Percentiles rank a stretch among this genome's conserved stretches.
phyloP scores from a whole-genome alignment of 2,113 vertebrate genomes.

The Oncorhynchus kisutch region DNA sequence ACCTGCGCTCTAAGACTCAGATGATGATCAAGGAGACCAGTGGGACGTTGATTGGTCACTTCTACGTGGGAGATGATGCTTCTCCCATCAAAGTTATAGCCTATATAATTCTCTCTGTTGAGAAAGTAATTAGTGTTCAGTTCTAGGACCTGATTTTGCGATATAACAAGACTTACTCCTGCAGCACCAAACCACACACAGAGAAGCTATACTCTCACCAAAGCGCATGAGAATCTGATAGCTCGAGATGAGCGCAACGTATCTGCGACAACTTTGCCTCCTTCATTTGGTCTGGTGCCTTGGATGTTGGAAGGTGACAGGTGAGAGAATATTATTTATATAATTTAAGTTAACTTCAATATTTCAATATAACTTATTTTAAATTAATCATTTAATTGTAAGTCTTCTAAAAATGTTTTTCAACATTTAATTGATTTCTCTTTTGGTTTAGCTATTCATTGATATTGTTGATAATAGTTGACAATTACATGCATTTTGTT shows the following conservation, averaged over 20 bases:
- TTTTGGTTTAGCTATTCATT: neutral
- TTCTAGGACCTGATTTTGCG: neutral
- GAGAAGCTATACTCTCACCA: neutral
- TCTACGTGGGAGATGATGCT: slow-evolving; percentile 18
- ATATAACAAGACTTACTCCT: neutral
- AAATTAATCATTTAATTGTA: neutral
- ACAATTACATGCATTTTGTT: neutral
- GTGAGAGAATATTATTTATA: slow-evolving; percentile 26
- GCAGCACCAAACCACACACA: neutral
- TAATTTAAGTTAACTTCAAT: neutral
- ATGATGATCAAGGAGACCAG: slow-evolving; percentile 6
- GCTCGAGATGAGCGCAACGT: slow-evolving; percentile 5
- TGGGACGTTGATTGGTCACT: slow-evolving; percentile 56
- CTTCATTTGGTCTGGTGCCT: slow-evolving; percentile 42
- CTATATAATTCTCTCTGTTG: slow-evolving; percentile 44
- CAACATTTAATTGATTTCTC: neutral
- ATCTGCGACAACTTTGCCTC: slow-evolving; percentile 49
- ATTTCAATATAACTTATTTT: neutral
- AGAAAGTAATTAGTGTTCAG: neutral
- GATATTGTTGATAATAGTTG: neutral
- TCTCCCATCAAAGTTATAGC: slow-evolving; percentile 12
- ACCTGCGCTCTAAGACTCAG: neutral
- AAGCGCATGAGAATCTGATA: neutral
- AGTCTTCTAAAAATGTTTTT: neutral
- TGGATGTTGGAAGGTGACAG: slow-evolving; percentile 48